Conservation (phyloP, 2,797 vertebrate genomes). For the Bufotes viridis region DNA sequence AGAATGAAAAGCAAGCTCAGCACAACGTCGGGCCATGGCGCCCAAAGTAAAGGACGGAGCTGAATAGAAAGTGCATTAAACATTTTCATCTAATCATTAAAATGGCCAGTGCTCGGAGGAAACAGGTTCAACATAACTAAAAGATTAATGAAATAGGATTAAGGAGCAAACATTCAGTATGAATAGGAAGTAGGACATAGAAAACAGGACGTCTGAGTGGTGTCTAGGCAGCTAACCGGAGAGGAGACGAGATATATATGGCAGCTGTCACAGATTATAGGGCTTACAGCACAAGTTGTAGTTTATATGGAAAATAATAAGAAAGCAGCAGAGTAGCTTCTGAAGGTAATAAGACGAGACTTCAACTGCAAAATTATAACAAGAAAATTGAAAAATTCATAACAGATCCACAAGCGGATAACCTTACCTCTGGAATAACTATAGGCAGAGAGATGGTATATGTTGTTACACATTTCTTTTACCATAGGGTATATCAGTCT, state of each 20-base stretch:
- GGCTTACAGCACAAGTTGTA: slow-evolving; percentile 29
- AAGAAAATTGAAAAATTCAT: slow-evolving; percentile 12
- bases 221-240: not conserved
- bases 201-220: not conserved
- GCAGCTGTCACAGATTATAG: slow-evolving; percentile 39
- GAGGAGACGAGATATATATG: slow-evolving; percentile 20
- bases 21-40: not conserved
- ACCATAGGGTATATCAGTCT: not conserved
- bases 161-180: not conserved
- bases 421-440: not conserved
- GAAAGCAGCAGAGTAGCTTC: slow-evolving; percentile 13
- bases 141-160: slow-evolving; percentile 21
- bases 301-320: slow-evolving; percentile 27
- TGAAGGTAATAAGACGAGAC: slow-evolving; percentile 33
- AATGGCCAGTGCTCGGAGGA: not conserved
- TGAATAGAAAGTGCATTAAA: not conserved
- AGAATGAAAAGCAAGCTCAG: not conserved
- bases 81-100: not conserved
- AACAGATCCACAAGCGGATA: not conserved
- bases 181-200: not conserved
- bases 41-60: not conserved
- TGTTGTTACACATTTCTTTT: not conserved
- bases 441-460: not conserved
- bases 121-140: not conserved
- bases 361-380: not conserved